Evolutionary conservation across 2,113 vertebrate genomes (phyloP).

Genomic region (Smithornis capensis): DNA sequence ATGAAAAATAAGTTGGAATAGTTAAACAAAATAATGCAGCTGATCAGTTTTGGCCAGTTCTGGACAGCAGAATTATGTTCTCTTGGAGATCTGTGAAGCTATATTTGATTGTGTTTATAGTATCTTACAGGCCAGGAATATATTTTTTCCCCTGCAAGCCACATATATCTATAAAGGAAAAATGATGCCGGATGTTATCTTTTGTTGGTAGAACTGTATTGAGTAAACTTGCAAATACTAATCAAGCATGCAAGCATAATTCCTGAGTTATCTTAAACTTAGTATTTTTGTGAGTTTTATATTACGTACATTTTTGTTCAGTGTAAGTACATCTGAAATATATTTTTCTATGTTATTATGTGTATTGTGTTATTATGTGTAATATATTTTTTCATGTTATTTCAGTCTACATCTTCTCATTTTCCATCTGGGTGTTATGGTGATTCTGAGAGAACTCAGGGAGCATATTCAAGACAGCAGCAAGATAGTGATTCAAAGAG

Average conservation of each 20-base stretch:
- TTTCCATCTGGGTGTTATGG: slow-evolving; percentile 76
- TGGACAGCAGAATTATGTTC: neutral
- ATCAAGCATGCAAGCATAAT: neutral
- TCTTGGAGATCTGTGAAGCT: neutral
- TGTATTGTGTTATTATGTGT: too few species aligned
- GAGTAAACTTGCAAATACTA: neutral
- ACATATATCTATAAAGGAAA: neutral
- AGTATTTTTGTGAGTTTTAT: neutral
- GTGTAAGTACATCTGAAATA: neutral
- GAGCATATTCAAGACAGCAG: slow-evolving; percentile 81
- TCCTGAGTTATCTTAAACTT: neutral
- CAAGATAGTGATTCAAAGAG: slow-evolving; percentile 91
- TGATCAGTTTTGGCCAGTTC: neutral
- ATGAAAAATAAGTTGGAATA: neutral
- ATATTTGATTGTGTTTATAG: neutral
- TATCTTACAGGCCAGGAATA: neutral
- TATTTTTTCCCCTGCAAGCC: neutral
- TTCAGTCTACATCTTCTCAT: slow-evolving; percentile 71
- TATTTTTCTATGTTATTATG: too few species aligned
- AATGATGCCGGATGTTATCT: neutral
- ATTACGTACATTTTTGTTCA: neutral
- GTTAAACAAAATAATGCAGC: neutral
- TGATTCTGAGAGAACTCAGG: slow-evolving; percentile 84
- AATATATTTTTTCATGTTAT: neutral
- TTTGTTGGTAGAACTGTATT: neutral